Conservation (phyloP, 2,113 vertebrate species). For the Nycticebus coucang region DNA sequence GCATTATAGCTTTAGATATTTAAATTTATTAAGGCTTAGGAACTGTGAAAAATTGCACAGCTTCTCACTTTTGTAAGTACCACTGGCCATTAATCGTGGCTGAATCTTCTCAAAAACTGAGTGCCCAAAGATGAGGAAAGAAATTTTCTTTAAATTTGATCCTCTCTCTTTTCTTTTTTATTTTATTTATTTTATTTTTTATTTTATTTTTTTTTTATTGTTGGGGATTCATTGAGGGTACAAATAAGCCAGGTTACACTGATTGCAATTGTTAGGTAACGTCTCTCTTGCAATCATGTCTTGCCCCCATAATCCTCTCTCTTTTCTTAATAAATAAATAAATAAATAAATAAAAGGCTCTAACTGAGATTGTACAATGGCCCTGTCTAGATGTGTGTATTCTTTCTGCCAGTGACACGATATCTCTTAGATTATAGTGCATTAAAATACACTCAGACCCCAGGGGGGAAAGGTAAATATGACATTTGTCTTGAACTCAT, state of each 20-base stretch:
- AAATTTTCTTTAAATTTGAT: constrained; percentile 48
- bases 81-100: neutral
- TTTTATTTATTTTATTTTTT: too few relatives aligned
- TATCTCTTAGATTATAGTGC: constrained; percentile 63
- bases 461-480: constrained; percentile 49
- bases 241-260: too few relatives aligned
- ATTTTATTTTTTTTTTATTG: too few relatives aligned
- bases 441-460: constrained; percentile 67
- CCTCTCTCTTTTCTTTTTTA: neutral
- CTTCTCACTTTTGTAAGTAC: neutral
- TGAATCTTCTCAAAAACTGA: constrained; percentile 47
- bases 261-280: too few relatives aligned
- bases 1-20: neutral
- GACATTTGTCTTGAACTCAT: constrained; percentile 70
- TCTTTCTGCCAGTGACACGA: constrained; percentile 1
- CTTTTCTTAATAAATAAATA: constrained; percentile 15
- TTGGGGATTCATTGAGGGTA: too few relatives aligned
- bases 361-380: neutral
- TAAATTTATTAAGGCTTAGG: constrained; percentile 4
- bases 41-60: neutral
- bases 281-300: too few relatives aligned
- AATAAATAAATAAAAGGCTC: neutral
- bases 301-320: too few relatives aligned
- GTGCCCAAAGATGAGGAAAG: neutral
- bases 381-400: neutral